Evolutionary conservation across 1,140 invertebrate species (phyloP), one percentile per base, ranked within the genome.

Genomic region (Aphaenogaster rudis): DNA sequence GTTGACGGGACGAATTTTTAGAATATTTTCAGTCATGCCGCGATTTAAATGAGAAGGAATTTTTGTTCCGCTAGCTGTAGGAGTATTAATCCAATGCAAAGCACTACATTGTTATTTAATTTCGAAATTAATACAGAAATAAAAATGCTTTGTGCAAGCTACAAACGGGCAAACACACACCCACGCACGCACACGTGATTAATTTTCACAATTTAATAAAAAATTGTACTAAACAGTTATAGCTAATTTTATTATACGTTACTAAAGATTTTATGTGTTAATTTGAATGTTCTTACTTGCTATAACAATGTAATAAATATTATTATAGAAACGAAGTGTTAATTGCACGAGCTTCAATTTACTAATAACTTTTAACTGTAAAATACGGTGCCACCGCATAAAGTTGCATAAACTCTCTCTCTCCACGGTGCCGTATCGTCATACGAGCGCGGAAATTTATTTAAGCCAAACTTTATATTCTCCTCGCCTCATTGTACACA

Each of bases 401-500:
- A 82, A 82, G 59, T 74, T 84, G 69, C 54, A 74, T 36, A 76
- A 84, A 74, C 50, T 74, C 67, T 59, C 80, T n/a, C 28, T n/a
- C 28, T 13, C 9, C n/a, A 21, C 45, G n/a, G 28, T 28, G 77
- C 17, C 48, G 15, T 50, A 79, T 64, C 50, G 21, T 57, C 36
- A 57, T 6, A 45, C 79, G 36, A 72, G 66, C 42, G 66, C 66
- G 45, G 42, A 76, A 74, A 84, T 84, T 84, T 84, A 84, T 84
- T 84, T 76, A 84, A 84, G 69, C 33, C 45, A 84, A 84, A 84
- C 80, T 84, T 84, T 76, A 76, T 84, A 74, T 76, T 84, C 69
- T 48, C 36, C 54, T 54, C 80, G 80, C 69, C 80, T 84, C 69
- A 84, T 84, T 84, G 80, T 84, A 84, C 80, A 84, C 80, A 76